These are phyloP conservation scores for Budorcas taxicolor DNA, from an alignment of 2,113 vertebrate genomes.

Conservation along the genomic window DNA sequence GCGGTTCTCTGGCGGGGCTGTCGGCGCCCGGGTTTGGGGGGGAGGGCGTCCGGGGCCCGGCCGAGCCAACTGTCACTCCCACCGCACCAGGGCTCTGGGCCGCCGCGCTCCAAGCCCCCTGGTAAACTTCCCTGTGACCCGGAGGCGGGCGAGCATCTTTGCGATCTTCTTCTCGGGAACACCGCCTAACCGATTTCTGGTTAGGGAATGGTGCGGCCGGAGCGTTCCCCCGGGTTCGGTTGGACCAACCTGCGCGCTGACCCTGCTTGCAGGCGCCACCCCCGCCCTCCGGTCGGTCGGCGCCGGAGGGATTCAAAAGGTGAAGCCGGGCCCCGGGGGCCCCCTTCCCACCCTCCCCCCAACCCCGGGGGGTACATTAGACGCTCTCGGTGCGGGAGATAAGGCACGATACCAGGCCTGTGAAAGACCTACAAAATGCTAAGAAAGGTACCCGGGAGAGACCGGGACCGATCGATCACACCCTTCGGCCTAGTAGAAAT, in stretches of 20 bases:
- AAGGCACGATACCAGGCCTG: conserved; percentile 1
- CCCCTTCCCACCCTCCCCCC: not conserved
- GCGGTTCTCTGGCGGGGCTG: not conserved
- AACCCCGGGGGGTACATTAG: not conserved
- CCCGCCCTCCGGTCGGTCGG: not conserved
- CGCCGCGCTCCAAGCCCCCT: not conserved
- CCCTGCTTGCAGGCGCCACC: not conserved
- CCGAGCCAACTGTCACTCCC: conserved; percentile 52
- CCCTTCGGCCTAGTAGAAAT: not conserved
- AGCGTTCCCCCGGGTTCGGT: conserved; percentile 3
- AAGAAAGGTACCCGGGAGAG: not conserved
- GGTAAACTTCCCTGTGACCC: not conserved
- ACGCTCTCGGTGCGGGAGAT: conserved; percentile 19
- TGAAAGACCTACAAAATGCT: not conserved
- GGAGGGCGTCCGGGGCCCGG: not conserved
- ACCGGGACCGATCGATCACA: not conserved
- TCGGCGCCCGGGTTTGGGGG: not conserved
- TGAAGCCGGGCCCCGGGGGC: not conserved
- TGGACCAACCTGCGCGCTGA: not conserved
- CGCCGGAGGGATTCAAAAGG: not conserved
- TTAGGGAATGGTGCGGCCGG: not conserved
- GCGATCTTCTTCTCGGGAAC: not conserved
- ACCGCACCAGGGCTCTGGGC: not conserved
- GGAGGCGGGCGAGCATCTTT: not conserved
- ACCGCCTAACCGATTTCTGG: not conserved